These are phyloP conservation scores for Papilio demoleus DNA, from an alignment of 2,888 invertebrate species.

Conservation along the genomic window DNA sequence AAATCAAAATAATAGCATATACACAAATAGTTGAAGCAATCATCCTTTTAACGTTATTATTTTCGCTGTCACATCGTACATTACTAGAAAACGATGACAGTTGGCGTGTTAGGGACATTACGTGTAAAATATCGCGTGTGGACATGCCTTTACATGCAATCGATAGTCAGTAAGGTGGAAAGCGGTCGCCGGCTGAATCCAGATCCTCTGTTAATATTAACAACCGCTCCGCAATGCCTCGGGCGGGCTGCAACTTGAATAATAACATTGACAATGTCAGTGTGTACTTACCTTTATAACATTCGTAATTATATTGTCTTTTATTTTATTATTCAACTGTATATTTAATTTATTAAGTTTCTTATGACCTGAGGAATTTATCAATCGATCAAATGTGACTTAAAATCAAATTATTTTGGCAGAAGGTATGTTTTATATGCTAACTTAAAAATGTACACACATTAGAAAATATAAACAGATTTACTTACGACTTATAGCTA, in stretches of 20 bases:
- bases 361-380: too few species aligned
- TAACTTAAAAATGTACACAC: too few species aligned
- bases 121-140: conserved; percentile 9
- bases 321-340: not conserved
- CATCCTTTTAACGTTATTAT: not conserved
- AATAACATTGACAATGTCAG: conserved; percentile 18
- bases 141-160: conserved; percentile 53
- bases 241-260: conserved; percentile 41
- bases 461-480: too few species aligned
- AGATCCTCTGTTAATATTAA: conserved; percentile 72
- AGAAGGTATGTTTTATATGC: too few species aligned
- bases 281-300: conserved; percentile 2
- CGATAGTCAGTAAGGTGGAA: conserved; percentile 70
- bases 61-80: not conserved
- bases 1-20: too few species aligned
- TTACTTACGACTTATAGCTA: too few species aligned
- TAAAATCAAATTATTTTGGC: too few species aligned
- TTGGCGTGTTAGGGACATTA: conserved; percentile 5
- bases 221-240: conserved; percentile 59
- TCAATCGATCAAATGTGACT: too few species aligned
- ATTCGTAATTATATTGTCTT: not conserved
- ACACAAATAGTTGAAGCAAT: not conserved
- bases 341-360: too few species aligned
- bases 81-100: not conserved
- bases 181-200: conserved; percentile 68